A percentile compares a stretch with the other conserved stretches of the same genome.
Evolutionary conservation across 2,888 invertebrate genomes (phyloP).

Genomic region (Noctua fimbriata): DNA sequence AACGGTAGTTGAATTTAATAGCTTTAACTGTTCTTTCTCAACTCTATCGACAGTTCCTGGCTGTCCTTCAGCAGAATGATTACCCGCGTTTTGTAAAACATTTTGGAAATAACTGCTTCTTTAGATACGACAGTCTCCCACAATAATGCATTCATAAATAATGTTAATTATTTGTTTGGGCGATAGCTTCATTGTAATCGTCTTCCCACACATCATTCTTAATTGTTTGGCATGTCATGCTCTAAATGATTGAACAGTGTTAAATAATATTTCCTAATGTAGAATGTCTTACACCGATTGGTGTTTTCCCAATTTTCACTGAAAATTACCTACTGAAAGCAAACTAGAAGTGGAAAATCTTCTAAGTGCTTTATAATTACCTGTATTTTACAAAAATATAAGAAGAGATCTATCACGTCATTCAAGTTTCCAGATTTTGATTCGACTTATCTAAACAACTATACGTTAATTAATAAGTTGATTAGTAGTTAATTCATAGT

Average conservation of each 20-base stretch:
- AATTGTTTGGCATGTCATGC: constrained; percentile 33
- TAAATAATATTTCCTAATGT: constrained; percentile 1
- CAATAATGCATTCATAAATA: neutral
- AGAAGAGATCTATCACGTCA: neutral
- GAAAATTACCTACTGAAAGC: neutral
- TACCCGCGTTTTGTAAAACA: neutral
- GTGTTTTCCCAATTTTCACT: neutral
- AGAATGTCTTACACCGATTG: neutral
- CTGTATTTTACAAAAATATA: neutral
- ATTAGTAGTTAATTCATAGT: constrained; percentile 34
- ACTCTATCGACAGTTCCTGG: neutral
- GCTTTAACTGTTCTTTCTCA: neutral
- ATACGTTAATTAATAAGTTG: constrained; percentile 9
- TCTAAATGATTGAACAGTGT: constrained; percentile 4
- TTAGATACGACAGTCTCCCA: neutral
- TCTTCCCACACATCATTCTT: constrained; percentile 48
- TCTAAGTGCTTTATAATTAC: neutral
- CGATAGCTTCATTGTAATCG: constrained; percentile 17
- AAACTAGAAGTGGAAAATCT: neutral
- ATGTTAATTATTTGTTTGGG: constrained; percentile 41
- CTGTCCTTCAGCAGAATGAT: neutral
- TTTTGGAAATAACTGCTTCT: neutral
- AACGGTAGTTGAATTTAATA: constrained; percentile 5
- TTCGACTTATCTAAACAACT: neutral
- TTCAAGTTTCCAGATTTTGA: neutral